These are phyloP conservation scores for Vulpes vulpes DNA, from an alignment of 2,113 vertebrate species.

Conservation along the genomic window DNA sequence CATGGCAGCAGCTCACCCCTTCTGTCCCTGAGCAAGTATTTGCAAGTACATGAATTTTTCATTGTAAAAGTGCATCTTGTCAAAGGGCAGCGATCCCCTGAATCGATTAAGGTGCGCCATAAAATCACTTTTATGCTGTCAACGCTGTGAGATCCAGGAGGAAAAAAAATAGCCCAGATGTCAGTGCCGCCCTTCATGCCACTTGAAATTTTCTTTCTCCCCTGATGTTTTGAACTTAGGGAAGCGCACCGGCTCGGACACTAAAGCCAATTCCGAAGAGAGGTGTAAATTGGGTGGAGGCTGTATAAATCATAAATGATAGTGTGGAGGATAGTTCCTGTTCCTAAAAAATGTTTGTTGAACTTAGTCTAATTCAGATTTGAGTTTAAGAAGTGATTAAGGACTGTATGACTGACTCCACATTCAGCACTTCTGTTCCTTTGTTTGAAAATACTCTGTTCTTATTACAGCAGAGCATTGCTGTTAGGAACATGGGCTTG, in stretches of 20 bases:
- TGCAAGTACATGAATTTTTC: constrained; percentile 15
- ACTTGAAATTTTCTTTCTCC: background rate
- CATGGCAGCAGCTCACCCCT: background rate
- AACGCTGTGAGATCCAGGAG: background rate
- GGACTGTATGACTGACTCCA: background rate
- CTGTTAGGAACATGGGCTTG: background rate
- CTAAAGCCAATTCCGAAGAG: constrained; percentile 3
- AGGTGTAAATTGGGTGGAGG: background rate
- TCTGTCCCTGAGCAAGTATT: background rate
- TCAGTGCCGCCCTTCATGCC: background rate
- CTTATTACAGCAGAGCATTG: background rate
- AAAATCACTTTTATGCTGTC: background rate
- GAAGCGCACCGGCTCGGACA: background rate
- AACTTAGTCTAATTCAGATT: constrained; percentile 47
- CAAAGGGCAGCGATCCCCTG: background rate
- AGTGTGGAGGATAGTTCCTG: background rate
- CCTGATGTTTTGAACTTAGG: background rate
- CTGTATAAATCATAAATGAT: background rate
- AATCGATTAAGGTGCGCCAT: background rate
- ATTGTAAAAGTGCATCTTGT: background rate
- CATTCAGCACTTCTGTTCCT: background rate
- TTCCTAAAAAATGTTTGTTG: background rate
- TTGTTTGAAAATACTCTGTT: background rate
- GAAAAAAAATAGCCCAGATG: constrained; percentile 18
- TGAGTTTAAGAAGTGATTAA: constrained; percentile 7